Conservation (phyloP, 2,888 invertebrate species). For the Tenodera sinensis region DNA sequence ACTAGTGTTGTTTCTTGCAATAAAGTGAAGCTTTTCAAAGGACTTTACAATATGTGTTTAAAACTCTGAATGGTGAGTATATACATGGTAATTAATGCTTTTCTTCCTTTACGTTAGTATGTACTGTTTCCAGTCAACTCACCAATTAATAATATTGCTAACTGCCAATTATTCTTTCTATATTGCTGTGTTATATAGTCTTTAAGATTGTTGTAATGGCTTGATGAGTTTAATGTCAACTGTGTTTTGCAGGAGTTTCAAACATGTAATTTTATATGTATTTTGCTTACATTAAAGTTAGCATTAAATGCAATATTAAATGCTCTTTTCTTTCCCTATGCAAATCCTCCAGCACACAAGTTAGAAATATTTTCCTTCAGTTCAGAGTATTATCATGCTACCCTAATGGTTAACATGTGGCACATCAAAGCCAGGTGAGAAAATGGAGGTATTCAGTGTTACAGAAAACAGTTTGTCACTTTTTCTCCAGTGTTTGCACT, state of each 20-base stretch:
- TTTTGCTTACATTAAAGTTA: neutral
- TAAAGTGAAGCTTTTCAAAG: neutral
- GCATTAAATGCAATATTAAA: neutral
- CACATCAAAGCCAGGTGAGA: too few species aligned
- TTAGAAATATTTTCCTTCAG: too few species aligned
- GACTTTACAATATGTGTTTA: neutral
- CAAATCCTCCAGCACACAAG: too few species aligned
- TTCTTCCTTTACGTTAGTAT: neutral
- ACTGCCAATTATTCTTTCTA: neutral
- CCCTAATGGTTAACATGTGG: too few species aligned
- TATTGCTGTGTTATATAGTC: neutral
- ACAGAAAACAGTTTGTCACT: too few species aligned
- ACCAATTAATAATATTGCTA: neutral
- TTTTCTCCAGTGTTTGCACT: too few species aligned
- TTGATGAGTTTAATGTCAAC: neutral
- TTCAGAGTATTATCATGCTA: too few species aligned
- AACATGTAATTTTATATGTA: neutral
- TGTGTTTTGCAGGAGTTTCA: neutral
- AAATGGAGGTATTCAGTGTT: too few species aligned
- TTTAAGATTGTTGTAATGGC: neutral
- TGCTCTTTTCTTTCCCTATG: neutral
- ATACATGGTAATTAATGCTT: neutral
- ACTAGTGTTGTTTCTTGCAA: neutral
- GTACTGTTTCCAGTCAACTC: neutral
- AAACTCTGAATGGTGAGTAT: neutral